Percentiles rank a stretch among this genome's conserved stretches.
Conservation (phyloP, 2,797 vertebrate genomes). For the Sebastes glaucus region DNA sequence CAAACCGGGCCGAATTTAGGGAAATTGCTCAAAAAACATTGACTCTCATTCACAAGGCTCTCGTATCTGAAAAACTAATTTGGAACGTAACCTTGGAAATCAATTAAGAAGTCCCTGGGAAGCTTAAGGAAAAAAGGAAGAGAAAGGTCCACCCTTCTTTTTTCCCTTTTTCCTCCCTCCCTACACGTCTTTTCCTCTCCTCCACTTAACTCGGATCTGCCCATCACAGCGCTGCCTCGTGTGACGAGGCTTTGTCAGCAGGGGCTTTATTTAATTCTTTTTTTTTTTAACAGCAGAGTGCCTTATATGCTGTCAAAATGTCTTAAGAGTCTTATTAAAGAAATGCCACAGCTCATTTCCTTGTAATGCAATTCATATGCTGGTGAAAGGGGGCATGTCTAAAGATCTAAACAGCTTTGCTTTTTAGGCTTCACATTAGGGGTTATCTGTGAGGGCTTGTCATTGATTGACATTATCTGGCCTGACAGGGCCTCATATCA, state of each 20-base stretch:
- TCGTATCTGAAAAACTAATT: constrained; percentile 82
- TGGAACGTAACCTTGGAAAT: constrained; percentile 85
- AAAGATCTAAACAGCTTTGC: constrained; percentile 85
- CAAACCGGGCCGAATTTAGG: constrained; percentile 60
- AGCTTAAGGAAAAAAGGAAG: constrained; percentile 56
- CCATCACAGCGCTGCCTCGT: constrained; percentile 61
- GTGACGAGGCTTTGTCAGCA: constrained; percentile 70
- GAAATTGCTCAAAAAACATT: constrained; percentile 75
- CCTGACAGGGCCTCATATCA: constrained; percentile 84
- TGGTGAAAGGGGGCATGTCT: constrained; percentile 81
- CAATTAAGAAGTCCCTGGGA: constrained; percentile 80
- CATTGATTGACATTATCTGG: constrained; percentile 85
- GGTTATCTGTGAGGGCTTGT: constrained; percentile 82
- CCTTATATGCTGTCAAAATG: constrained; percentile 84
- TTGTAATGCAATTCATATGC: constrained; percentile 82
- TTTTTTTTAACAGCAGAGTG: constrained; percentile 70
- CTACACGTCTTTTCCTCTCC: constrained; percentile 51
- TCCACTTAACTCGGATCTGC: constrained; percentile 64
- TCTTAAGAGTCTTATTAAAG: constrained; percentile 85
- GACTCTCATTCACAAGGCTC: constrained; percentile 51
- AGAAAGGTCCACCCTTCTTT: constrained; percentile 60
- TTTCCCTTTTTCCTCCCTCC: constrained; percentile 1
- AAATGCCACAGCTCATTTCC: constrained; percentile 84
- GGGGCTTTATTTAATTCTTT: constrained; percentile 68
- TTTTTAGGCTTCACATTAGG: constrained; percentile 85